A percentile compares a stretch with the other conserved stretches of the same genome.
phyloP scores from a whole-genome alignment of 2,113 vertebrate species.

The Sphyrna mokarran region DNA sequence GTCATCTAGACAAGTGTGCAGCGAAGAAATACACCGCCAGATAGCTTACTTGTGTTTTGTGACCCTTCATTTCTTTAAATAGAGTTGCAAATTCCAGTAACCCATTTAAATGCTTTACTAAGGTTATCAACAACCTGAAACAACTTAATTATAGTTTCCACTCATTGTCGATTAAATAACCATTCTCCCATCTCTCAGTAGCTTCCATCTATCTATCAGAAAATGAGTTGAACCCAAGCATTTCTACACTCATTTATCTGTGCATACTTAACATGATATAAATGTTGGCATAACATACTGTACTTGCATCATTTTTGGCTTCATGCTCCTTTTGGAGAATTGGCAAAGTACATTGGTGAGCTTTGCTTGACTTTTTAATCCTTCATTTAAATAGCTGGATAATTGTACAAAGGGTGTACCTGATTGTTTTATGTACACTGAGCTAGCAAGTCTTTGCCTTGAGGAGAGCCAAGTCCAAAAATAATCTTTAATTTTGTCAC shows the following conservation, averaged over 20 bases:
- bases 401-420: neutral
- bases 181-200: neutral
- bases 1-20: neutral
- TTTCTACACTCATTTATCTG: neutral
- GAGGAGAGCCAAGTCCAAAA: neutral
- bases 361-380: neutral
- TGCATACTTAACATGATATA: neutral
- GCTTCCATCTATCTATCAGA: neutral
- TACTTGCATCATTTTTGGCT: neutral
- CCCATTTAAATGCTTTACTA: neutral
- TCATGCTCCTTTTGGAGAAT: neutral
- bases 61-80: neutral
- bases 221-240: neutral
- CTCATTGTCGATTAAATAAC: conserved; percentile 14
- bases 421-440: neutral
- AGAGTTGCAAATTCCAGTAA: neutral
- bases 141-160: neutral
- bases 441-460: neutral
- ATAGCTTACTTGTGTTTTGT: neutral
- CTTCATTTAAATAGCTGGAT: neutral
- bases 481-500: neutral
- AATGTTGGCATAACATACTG: neutral
- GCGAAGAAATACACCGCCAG: neutral
- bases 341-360: neutral
- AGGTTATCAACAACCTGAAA: too few relatives aligned